phyloP scores from a whole-genome alignment of 2,113 vertebrate species.

The Gorsachius goisagi region DNA sequence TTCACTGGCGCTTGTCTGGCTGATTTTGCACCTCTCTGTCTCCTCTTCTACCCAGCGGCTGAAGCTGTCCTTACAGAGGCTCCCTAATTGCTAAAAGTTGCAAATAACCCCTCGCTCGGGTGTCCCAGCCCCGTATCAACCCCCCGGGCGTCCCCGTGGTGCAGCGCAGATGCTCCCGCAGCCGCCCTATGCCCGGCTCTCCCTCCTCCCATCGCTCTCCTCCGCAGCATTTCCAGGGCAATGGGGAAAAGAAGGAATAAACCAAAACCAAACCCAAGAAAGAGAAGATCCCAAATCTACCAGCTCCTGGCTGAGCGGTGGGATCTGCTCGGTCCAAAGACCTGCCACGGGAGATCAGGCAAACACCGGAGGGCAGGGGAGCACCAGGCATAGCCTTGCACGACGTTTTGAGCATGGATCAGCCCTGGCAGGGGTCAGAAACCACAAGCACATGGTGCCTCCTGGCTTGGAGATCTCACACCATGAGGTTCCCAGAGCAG shows the following conservation, averaged over 20 bases:
- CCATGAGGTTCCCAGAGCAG: background rate
- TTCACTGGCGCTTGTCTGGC: background rate
- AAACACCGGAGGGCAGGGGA: background rate
- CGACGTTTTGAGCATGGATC: background rate
- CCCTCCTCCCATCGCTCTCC: constrained; percentile 13
- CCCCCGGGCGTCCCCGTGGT: background rate
- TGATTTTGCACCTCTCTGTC: background rate
- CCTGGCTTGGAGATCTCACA: background rate
- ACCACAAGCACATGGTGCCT: background rate
- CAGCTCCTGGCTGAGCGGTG: background rate
- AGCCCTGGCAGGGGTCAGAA: background rate
- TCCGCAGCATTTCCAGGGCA: constrained; percentile 53
- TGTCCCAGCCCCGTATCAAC: background rate
- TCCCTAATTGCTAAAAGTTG: background rate
- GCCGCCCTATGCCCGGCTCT: background rate
- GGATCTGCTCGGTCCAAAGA: background rate
- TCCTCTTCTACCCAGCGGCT: background rate
- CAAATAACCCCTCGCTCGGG: background rate
- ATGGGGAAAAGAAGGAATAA: background rate
- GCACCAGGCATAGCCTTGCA: accelerated
- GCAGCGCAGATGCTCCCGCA: background rate
- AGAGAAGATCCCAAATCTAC: background rate
- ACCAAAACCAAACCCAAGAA: background rate
- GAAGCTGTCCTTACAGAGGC: constrained; percentile 5
- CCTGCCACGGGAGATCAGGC: accelerated